These are phyloP conservation scores for Cephus cinctus DNA, from an alignment of 1,140 invertebrate species.

Conservation along the genomic window DNA sequence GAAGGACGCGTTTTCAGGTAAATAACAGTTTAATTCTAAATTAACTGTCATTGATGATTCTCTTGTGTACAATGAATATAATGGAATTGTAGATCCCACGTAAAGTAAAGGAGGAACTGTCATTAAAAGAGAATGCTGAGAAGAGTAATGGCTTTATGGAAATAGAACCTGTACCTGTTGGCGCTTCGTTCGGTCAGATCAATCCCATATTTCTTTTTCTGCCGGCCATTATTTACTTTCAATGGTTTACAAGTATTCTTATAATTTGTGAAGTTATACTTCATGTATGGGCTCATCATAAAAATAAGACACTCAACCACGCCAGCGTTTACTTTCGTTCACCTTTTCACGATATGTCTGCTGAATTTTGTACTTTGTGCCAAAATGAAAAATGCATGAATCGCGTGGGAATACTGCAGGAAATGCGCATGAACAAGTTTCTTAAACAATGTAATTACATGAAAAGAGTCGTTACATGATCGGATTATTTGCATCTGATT, in stretches of 20 bases:
- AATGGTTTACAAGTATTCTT: conserved; percentile 38
- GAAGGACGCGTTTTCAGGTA: conserved; percentile 44
- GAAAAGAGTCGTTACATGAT: conserved; percentile 46
- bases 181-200: conserved; percentile 40
- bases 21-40: background rate
- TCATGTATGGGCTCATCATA: conserved; percentile 60
- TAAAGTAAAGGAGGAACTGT: conserved; percentile 33
- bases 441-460: conserved; percentile 45
- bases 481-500: background rate
- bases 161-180: conserved; percentile 31
- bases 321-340: conserved; percentile 58
- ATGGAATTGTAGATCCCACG: conserved; percentile 38
- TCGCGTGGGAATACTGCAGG: conserved; percentile 52
- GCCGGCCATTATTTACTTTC: conserved; percentile 40
- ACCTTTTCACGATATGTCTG: conserved; percentile 57
- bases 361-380: conserved; percentile 61
- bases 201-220: conserved; percentile 45
- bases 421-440: conserved; percentile 45
- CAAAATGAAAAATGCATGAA: conserved; percentile 54
- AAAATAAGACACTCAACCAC: conserved; percentile 55
- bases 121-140: conserved; percentile 15
- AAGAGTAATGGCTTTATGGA: conserved; percentile 22
- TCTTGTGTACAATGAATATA: conserved; percentile 1
- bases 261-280: conserved; percentile 42
- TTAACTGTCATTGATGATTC: background rate